Percentiles rank a stretch among this genome's conserved stretches.
Conservation (phyloP, 2,113 vertebrate species). For the Syngnathoides biaculeatus region DNA sequence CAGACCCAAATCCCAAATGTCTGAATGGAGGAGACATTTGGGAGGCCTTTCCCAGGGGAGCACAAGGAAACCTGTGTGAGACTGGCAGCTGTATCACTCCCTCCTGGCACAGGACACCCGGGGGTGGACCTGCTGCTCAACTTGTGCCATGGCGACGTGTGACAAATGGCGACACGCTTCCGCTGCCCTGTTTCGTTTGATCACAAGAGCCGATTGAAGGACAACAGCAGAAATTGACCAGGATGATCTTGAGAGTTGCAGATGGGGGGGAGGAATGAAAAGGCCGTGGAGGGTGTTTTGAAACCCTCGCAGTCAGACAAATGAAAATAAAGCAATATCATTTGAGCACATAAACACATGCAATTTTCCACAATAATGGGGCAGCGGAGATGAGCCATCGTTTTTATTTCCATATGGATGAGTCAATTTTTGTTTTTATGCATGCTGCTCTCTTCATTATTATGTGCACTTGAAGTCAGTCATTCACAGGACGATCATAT, state of each 20-base stretch:
- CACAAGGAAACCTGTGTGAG: slow-evolving; percentile 48
- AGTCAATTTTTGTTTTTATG: slow-evolving; percentile 67
- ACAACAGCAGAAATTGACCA: slow-evolving; percentile 49
- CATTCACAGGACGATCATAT: slow-evolving; percentile 56
- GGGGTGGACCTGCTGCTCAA: slow-evolving; percentile 71
- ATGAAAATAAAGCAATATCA: slow-evolving; percentile 67
- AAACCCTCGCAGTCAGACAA: slow-evolving; percentile 36
- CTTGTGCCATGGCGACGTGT: slow-evolving; percentile 66
- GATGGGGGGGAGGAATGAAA: not conserved
- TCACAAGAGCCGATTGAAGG: slow-evolving; percentile 56
- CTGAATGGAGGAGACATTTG: slow-evolving; percentile 55
- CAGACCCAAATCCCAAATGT: slow-evolving; percentile 48
- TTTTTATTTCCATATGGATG: slow-evolving; percentile 74
- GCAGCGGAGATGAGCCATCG: slow-evolving; percentile 50
- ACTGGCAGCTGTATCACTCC: slow-evolving; percentile 62
- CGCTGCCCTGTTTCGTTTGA: slow-evolving; percentile 63
- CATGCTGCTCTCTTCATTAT: slow-evolving; percentile 62
- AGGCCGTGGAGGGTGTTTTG: not conserved
- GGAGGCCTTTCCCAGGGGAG: slow-evolving; percentile 59
- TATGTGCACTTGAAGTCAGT: slow-evolving; percentile 60
- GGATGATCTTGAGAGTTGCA: not conserved
- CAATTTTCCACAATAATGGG: slow-evolving; percentile 63
- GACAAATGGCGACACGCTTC: slow-evolving; percentile 76
- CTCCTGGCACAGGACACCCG: slow-evolving; percentile 53
- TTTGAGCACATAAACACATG: slow-evolving; percentile 55